These are phyloP conservation scores for Stichodactyla helianthus DNA, from an alignment of 64 coral and sea anemone species.

Conservation along the genomic window DNA sequence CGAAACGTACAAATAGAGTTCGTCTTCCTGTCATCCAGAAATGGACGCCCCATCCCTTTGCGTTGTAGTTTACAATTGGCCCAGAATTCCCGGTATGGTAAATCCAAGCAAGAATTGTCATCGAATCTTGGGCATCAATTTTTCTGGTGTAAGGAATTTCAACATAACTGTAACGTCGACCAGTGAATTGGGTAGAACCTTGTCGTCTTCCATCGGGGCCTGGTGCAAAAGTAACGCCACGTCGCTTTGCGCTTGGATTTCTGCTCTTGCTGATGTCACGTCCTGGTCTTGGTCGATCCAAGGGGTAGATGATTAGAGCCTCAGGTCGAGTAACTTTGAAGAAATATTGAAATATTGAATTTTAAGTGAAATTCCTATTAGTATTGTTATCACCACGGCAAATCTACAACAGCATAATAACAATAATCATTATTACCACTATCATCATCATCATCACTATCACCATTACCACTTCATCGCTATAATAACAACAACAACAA, in stretches of 20 bases:
- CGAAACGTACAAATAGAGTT: conserved; percentile 40
- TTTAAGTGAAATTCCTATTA: not conserved
- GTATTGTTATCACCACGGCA: not conserved
- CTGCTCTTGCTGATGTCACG: conserved; percentile 47
- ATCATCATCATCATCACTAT: no score
- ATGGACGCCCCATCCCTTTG: conserved; percentile 25
- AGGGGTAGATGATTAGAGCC: conserved; percentile 34
- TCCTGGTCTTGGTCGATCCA: conserved; percentile 27
- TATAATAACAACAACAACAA: no score
- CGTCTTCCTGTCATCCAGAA: conserved; percentile 39
- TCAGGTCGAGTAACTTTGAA: conserved; percentile 26
- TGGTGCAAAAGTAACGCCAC: conserved; percentile 7
- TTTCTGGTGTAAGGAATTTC: conserved; percentile 37
- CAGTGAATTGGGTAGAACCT: conserved; percentile 46
- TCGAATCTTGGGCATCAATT: conserved; percentile 33
- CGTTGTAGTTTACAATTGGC: conserved; percentile 41
- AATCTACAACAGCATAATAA: not conserved
- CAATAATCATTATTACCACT: no score
- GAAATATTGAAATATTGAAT: not conserved
- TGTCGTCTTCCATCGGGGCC: conserved; percentile 54
- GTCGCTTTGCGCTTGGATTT: conserved; percentile 30
- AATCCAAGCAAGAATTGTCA: conserved; percentile 56
- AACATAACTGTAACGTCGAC: conserved; percentile 37
- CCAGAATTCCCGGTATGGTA: conserved; percentile 36
- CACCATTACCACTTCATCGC: no score